Conservation (phyloP, 2,888 invertebrate genomes). For the Gasteruption jaculator region DNA sequence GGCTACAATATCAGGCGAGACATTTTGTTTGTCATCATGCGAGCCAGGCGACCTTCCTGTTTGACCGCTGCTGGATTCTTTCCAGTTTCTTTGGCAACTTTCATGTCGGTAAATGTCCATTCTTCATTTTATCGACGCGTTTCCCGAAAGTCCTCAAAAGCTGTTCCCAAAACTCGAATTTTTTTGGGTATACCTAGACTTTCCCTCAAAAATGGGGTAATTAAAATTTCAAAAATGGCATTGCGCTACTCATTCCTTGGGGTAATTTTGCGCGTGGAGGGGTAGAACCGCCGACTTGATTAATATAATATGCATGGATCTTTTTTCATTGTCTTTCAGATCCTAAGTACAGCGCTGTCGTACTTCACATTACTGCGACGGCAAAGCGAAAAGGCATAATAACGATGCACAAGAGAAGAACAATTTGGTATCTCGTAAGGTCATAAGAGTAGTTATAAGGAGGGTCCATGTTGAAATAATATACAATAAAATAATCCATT, state of each 20-base stretch:
- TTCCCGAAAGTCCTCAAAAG: background rate
- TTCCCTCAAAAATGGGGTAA: too few species aligned
- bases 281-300: too few species aligned
- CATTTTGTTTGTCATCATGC: constrained; percentile 22
- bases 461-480: too few species aligned
- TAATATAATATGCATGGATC: background rate
- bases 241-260: too few species aligned
- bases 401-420: too few species aligned
- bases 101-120: constrained; percentile 17
- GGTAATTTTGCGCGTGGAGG: too few species aligned
- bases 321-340: constrained; percentile 18
- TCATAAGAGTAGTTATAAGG: too few species aligned
- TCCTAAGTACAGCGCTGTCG: constrained; percentile 27
- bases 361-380: constrained; percentile 27
- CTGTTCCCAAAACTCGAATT: too few species aligned
- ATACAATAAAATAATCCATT: too few species aligned
- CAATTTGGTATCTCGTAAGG: too few species aligned
- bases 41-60: constrained; percentile 18
- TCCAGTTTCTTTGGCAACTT: constrained; percentile 22
- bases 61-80: constrained; percentile 22
- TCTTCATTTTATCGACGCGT: background rate
- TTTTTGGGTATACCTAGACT: background rate
- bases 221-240: too few species aligned
- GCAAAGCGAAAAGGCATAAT: too few species aligned
- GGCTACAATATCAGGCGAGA: constrained; percentile 17